phyloP scores from a whole-genome alignment of 2,888 invertebrate species.

The Resseliella maxima region DNA sequence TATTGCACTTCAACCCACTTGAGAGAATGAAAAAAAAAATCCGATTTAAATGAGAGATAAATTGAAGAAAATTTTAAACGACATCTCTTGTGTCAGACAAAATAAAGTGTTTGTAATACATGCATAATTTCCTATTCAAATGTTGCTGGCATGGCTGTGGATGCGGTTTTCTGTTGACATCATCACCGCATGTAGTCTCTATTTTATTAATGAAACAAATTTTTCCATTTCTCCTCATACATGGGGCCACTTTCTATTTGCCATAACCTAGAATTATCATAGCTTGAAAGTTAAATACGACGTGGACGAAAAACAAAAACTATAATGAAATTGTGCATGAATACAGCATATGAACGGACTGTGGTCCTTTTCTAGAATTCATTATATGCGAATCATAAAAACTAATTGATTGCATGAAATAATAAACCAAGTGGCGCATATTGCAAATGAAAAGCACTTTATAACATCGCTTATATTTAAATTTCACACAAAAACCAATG shows the following conservation, averaged over 20 bases:
- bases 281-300: too few relatives aligned
- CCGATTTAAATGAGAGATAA: not conserved
- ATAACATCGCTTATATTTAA: not conserved
- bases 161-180: not conserved
- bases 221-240: not conserved
- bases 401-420: not conserved
- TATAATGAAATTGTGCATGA: too few relatives aligned
- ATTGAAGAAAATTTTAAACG: slow-evolving; percentile 3
- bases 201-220: not conserved
- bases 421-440: not conserved
- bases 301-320: too few relatives aligned
- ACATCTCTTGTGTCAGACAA: not conserved
- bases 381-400: not conserved
- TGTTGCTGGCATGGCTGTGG: not conserved
- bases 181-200: not conserved
- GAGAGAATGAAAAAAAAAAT: not conserved
- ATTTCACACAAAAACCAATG: too few relatives aligned
- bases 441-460: not conserved
- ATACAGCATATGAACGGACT: too few relatives aligned
- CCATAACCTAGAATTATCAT: too few relatives aligned
- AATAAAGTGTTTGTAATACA: not conserved
- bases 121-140: not conserved
- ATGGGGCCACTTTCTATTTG: not conserved
- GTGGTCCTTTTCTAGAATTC: too few relatives aligned
- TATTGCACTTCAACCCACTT: not conserved